Evolutionary conservation across 1,140 invertebrate species (phyloP).

Genomic region (Cotesia vestalis): DNA sequence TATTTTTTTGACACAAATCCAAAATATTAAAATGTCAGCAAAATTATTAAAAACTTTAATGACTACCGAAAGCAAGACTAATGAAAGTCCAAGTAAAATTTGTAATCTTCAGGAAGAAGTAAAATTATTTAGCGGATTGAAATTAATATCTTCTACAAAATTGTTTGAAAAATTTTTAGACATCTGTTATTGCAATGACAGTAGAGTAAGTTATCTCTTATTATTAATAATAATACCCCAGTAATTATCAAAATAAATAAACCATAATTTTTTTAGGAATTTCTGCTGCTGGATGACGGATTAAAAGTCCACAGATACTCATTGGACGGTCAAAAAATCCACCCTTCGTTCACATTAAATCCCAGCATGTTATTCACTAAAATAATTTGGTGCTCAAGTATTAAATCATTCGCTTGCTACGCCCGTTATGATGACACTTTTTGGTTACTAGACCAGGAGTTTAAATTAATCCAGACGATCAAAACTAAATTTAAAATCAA

Average conservation of each 20-base stretch:
- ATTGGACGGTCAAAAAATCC: conserved; percentile 39
- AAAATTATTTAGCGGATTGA: conserved; percentile 43
- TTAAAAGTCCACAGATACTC: conserved; percentile 37
- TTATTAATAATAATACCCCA: not conserved
- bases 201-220: conserved; percentile 28
- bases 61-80: too few relatives aligned
- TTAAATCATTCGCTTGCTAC: conserved; percentile 33
- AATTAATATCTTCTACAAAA: conserved; percentile 30
- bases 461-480: conserved; percentile 36
- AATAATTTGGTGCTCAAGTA: conserved; percentile 37
- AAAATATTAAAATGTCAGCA: too few relatives aligned
- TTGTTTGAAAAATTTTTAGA: conserved; percentile 37
- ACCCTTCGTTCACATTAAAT: conserved; percentile 34
- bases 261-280: conserved; percentile 35
- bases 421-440: conserved; percentile 38
- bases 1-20: too few relatives aligned
- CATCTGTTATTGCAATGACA: conserved; percentile 41
- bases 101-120: conserved; percentile 16
- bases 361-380: conserved; percentile 41
- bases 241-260: not conserved
- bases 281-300: conserved; percentile 34
- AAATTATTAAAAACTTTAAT: too few relatives aligned
- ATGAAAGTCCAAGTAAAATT: too few relatives aligned
- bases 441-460: conserved; percentile 35
- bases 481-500: conserved; percentile 41